Conservation (phyloP, 1,140 invertebrate species). For the Brachionus plicatilis region DNA sequence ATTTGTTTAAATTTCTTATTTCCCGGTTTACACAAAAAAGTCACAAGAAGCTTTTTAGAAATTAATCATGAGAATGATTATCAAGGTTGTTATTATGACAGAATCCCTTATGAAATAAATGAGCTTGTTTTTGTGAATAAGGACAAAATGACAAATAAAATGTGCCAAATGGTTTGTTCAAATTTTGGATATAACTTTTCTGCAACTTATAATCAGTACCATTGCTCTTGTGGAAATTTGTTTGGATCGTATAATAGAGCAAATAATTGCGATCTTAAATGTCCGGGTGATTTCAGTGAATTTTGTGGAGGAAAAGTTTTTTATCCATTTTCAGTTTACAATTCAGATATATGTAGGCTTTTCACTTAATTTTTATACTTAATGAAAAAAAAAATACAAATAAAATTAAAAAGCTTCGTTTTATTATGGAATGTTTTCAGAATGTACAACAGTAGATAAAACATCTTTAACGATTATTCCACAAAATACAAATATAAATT, state of each 20-base stretch:
- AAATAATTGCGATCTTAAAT: neutral
- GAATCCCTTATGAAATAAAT: neutral
- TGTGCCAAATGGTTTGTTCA: neutral
- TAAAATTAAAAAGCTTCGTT: neutral
- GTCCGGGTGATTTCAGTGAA: neutral
- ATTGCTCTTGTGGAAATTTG: neutral
- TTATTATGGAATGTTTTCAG: neutral
- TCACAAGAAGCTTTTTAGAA: neutral
- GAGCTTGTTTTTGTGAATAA: neutral
- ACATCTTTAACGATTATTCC: neutral
- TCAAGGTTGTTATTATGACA: slow-evolving; percentile 6
- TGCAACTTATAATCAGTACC: neutral
- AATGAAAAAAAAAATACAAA: neutral
- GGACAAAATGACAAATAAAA: neutral
- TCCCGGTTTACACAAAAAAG: neutral
- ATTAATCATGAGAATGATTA: neutral
- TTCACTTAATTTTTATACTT: neutral
- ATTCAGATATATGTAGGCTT: neutral
- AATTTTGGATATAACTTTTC: neutral
- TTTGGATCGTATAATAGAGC: neutral
- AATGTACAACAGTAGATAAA: neutral
- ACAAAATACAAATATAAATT: neutral
- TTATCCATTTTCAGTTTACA: neutral
- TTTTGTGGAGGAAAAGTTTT: neutral
- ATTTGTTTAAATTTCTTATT: neutral